A percentile compares a stretch with the other conserved stretches of the same genome.
phyloP scores from a whole-genome alignment of 2,888 invertebrate species.

The Anagyrus pseudococci region DNA sequence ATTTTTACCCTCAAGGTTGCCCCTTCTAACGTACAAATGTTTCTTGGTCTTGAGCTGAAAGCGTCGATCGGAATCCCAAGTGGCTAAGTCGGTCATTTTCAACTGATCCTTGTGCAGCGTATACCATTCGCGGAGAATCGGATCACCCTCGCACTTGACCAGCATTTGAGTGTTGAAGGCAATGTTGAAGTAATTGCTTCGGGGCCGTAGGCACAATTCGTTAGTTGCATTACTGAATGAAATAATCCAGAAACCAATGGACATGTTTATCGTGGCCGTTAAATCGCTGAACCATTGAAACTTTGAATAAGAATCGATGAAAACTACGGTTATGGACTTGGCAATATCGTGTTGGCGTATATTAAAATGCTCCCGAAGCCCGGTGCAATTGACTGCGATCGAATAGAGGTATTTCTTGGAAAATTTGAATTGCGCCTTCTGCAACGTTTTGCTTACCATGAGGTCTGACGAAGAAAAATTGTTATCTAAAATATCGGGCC shows the following conservation, averaged over 20 bases:
- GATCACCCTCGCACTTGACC: slow-evolving; percentile 40
- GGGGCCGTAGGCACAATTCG: slow-evolving; percentile 1
- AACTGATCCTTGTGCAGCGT: slow-evolving; percentile 33
- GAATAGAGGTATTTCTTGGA: too few species aligned
- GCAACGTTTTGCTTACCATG: too few species aligned
- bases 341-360: too few species aligned
- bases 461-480: too few species aligned
- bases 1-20: neutral
- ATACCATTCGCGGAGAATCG: slow-evolving; percentile 45
- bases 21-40: neutral
- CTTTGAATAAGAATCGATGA: too few species aligned
- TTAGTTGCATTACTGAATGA: neutral
- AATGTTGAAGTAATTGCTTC: slow-evolving; percentile 40
- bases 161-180: slow-evolving; percentile 44
- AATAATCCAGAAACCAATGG: neutral
- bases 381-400: too few species aligned
- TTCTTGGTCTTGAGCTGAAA: slow-evolving; percentile 7
- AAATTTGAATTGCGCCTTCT: too few species aligned
- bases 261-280: too few species aligned
- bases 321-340: too few species aligned
- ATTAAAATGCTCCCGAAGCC: too few species aligned
- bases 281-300: too few species aligned
- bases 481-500: too few species aligned
- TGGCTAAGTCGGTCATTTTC: slow-evolving; percentile 33
- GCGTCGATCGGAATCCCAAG: slow-evolving; percentile 33